phyloP scores from a whole-genome alignment of 2,888 invertebrate species.

The Tethea ocularis region DNA sequence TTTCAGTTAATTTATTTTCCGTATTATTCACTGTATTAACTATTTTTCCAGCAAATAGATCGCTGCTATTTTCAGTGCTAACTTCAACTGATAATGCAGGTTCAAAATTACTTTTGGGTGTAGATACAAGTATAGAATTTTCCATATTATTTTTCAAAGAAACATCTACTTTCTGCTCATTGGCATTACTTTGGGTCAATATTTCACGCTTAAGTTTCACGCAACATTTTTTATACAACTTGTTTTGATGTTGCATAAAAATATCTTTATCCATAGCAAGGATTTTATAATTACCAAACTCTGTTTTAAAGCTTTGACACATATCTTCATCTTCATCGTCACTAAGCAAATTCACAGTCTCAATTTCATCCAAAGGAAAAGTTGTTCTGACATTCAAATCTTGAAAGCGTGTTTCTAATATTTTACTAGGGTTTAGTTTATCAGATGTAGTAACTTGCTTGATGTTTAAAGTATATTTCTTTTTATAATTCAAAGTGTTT shows the following conservation, averaged over 20 bases:
- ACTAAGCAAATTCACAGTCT: slow-evolving; percentile 69
- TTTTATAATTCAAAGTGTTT: slow-evolving; percentile 42
- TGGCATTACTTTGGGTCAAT: neutral
- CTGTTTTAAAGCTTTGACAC: slow-evolving; percentile 45
- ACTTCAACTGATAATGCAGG: neutral
- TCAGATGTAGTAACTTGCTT: slow-evolving; percentile 44
- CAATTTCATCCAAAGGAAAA: slow-evolving; percentile 26
- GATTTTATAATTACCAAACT: slow-evolving; percentile 59
- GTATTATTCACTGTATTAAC: slow-evolving; percentile 20
- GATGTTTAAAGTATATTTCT: slow-evolving; percentile 58
- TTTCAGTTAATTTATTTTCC: slow-evolving; percentile 22
- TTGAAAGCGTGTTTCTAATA: slow-evolving; percentile 39
- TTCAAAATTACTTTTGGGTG: neutral
- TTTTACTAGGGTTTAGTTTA: slow-evolving; percentile 29
- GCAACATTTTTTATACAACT: slow-evolving; percentile 53
- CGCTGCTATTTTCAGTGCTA: neutral
- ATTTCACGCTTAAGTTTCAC: slow-evolving; percentile 30
- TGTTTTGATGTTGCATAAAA: slow-evolving; percentile 54
- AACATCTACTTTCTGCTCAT: neutral
- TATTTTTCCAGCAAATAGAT: neutral
- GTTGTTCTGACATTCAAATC: slow-evolving; percentile 31
- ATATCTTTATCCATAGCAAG: slow-evolving; percentile 33
- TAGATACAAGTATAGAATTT: neutral
- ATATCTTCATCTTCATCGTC: slow-evolving; percentile 63
- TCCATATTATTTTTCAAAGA: neutral